Conservation (phyloP, 2,797 vertebrate genomes). For the Botia almorhae region DNA sequence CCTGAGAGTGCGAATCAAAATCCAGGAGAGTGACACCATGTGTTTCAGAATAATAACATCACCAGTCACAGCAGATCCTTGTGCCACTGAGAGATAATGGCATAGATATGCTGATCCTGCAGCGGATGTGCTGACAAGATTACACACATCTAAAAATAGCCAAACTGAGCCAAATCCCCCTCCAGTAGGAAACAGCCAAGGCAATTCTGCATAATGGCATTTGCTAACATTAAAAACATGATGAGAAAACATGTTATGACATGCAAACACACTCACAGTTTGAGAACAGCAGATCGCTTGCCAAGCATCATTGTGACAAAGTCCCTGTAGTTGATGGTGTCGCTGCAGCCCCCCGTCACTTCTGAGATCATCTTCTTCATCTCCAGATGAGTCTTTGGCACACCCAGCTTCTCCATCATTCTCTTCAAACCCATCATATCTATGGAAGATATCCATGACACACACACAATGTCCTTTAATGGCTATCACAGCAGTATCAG, state of each 20-base stretch:
- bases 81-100: slow-evolving; percentile 49
- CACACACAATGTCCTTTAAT: background rate
- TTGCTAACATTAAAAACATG: background rate
- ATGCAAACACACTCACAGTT: slow-evolving; percentile 84
- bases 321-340: slow-evolving; percentile 94
- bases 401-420: slow-evolving; percentile 99
- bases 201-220: background rate
- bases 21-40: background rate
- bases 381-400: slow-evolving; percentile 94
- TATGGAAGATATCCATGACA: slow-evolving; percentile 59
- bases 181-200: slow-evolving; percentile 24
- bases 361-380: slow-evolving; percentile 97
- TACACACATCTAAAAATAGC: slow-evolving; percentile 51
- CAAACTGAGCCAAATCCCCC: slow-evolving; percentile 3
- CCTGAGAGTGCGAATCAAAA: background rate
- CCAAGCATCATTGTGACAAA: slow-evolving; percentile 98
- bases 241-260: background rate
- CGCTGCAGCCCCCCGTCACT: slow-evolving; percentile 89
- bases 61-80: slow-evolving; percentile 48
- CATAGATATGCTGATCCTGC: slow-evolving; percentile 52
- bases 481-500: background rate
- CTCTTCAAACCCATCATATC: slow-evolving; percentile 96
- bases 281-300: slow-evolving; percentile 93
- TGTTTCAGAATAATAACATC: slow-evolving; percentile 61
- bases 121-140: slow-evolving; percentile 56